Conservation (phyloP, 2,113 vertebrate species). For the Cisticola juncidis region DNA sequence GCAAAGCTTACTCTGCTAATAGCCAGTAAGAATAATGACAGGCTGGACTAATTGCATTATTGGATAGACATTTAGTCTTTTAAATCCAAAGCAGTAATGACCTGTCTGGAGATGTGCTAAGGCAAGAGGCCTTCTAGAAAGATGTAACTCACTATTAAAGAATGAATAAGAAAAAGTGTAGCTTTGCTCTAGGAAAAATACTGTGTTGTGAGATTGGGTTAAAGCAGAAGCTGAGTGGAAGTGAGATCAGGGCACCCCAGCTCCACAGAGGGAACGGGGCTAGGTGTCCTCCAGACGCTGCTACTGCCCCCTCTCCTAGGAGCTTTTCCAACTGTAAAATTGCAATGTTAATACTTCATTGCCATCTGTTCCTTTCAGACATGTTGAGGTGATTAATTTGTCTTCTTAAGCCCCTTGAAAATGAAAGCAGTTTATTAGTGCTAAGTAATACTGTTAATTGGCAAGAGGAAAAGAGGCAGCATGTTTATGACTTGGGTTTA, state of each 20-base stretch:
- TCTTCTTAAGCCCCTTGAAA: conserved; percentile 52
- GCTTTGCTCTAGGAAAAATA: background rate
- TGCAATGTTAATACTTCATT: conserved; percentile 11
- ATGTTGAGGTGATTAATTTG: conserved; percentile 50
- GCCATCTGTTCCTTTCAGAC: conserved; percentile 60
- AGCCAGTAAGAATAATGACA: background rate
- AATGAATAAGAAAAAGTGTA: background rate
- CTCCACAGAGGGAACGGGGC: background rate
- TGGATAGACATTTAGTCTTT: conserved; percentile 53
- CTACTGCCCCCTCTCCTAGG: background rate
- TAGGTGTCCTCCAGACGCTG: background rate
- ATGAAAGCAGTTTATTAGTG: conserved; percentile 50
- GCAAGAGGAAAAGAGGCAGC: background rate
- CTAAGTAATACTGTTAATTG: conserved; percentile 52
- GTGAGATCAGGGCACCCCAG: rapidly evolving
- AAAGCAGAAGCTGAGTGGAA: background rate
- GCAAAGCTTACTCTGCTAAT: background rate
- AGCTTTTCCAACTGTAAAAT: conserved; percentile 36
- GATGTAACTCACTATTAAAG: background rate
- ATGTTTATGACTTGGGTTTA: background rate
- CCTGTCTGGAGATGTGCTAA: background rate
- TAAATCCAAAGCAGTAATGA: conserved; percentile 42
- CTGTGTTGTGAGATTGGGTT: background rate
- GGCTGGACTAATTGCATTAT: conserved; percentile 44
- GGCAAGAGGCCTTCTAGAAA: background rate